phyloP scores from a whole-genome alignment of 2,113 vertebrate species.

The Entelurus aequoreus region DNA sequence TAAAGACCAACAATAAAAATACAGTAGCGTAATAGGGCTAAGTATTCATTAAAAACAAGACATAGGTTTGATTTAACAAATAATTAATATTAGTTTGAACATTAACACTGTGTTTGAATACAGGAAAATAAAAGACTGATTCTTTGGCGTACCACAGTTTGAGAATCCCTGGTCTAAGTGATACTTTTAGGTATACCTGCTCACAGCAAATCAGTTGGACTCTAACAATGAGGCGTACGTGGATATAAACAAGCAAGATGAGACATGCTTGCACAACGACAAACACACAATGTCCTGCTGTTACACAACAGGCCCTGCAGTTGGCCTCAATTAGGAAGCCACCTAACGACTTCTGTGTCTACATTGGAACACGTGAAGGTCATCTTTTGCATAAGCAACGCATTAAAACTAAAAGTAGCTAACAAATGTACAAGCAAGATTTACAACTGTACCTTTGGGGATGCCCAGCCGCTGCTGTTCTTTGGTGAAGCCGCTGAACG shows the following conservation, averaged over 20 bases:
- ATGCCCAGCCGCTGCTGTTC: slow-evolving; percentile 93
- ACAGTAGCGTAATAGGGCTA: too few relatives aligned
- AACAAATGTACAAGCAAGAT: slow-evolving; percentile 7
- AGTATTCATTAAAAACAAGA: too few relatives aligned
- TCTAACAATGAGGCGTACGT: slow-evolving; percentile 2
- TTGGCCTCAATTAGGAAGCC: slow-evolving; percentile 28
- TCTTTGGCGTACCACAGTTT: too few relatives aligned
- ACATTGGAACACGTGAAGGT: slow-evolving; percentile 4
- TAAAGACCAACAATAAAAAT: too few relatives aligned
- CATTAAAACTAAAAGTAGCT: slow-evolving; percentile 11
- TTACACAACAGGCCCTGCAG: slow-evolving; percentile 36
- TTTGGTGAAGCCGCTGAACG: slow-evolving; percentile 95
- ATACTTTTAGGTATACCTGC: not conserved
- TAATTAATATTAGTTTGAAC: too few relatives aligned
- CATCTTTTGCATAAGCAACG: slow-evolving; percentile 13
- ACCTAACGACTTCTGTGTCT: slow-evolving; percentile 41
- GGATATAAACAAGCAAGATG: slow-evolving; percentile 22
- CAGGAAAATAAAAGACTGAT: too few relatives aligned
- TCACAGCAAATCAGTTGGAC: slow-evolving; percentile 7
- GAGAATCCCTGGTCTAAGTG: too few relatives aligned
- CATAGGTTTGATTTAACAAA: too few relatives aligned
- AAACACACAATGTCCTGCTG: slow-evolving; percentile 15
- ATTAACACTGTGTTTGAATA: too few relatives aligned
- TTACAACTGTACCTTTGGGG: slow-evolving; percentile 82
- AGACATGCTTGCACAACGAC: slow-evolving; percentile 7